phyloP scores from a whole-genome alignment of 2,888 invertebrate genomes.

The Hypomecis atomaria region DNA sequence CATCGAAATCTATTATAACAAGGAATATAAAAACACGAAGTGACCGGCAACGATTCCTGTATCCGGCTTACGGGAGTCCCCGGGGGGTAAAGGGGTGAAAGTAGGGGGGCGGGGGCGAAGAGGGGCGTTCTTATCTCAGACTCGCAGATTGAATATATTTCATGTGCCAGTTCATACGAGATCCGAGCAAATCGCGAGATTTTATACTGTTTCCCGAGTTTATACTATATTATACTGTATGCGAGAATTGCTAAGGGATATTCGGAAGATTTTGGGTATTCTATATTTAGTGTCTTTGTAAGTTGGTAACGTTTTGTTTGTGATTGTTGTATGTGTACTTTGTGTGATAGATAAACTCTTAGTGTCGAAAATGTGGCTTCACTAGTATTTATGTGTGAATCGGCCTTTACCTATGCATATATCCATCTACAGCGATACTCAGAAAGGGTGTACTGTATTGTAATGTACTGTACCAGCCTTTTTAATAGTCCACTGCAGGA shows the following conservation, averaged over 20 bases:
- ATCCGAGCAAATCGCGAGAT: constrained; percentile 55
- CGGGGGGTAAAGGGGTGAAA: constrained; percentile 33
- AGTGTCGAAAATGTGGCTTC: too few species aligned
- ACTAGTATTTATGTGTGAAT: too few species aligned
- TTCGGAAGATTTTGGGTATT: constrained; percentile 18
- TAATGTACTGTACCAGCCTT: too few species aligned
- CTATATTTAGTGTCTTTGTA: constrained; percentile 12
- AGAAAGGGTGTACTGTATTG: too few species aligned
- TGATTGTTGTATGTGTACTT: constrained; percentile 4
- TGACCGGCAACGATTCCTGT: constrained; percentile 68
- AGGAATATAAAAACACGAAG: constrained; percentile 53
- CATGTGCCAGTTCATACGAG: constrained; percentile 81
- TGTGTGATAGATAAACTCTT: not conserved
- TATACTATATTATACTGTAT: constrained; percentile 23
- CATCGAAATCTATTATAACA: constrained; percentile 40
- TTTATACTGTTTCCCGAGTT: constrained; percentile 46
- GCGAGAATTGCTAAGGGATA: constrained; percentile 21
- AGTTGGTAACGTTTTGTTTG: constrained; percentile 5
- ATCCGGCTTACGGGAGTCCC: constrained; percentile 60
- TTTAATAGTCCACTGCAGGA: too few species aligned
- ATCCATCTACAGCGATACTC: too few species aligned
- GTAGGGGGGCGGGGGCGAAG: constrained; percentile 43
- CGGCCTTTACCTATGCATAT: too few species aligned
- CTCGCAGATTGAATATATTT: constrained; percentile 89
- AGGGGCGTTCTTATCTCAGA: constrained; percentile 83